These are phyloP conservation scores for Sporophila hypoxantha DNA, from an alignment of 2,113 vertebrate genomes.

Conservation along the genomic window DNA sequence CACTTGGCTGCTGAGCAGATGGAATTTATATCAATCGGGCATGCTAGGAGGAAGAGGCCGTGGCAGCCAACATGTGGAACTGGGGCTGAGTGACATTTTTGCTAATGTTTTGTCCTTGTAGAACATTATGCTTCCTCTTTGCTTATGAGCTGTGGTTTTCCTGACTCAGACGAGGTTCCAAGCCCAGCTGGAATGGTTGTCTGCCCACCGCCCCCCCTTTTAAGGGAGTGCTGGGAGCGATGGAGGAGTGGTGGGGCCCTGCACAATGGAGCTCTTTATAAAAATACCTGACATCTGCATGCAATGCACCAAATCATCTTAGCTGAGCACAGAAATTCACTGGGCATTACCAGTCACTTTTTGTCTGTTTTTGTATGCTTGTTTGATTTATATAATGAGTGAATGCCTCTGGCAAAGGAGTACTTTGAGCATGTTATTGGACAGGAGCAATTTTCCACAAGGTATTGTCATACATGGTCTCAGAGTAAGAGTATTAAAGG, in stretches of 20 bases:
- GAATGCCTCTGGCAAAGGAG: slow-evolving; percentile 71
- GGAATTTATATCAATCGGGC: slow-evolving; percentile 94
- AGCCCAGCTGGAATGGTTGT: slow-evolving; percentile 96
- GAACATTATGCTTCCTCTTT: slow-evolving; percentile 98
- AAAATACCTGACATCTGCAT: slow-evolving; percentile 87
- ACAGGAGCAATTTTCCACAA: slow-evolving; percentile 62
- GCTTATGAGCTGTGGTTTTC: slow-evolving; percentile 98
- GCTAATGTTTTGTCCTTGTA: slow-evolving; percentile 99
- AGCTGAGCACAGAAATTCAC: slow-evolving; percentile 74
- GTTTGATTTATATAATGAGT: slow-evolving; percentile 80
- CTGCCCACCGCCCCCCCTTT: slow-evolving; percentile 61
- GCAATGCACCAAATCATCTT: slow-evolving; percentile 74
- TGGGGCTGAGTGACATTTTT: slow-evolving; percentile 97
- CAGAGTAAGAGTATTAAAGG: slow-evolving; percentile 14
- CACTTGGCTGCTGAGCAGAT: slow-evolving; percentile 94
- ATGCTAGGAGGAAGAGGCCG: slow-evolving; percentile 83
- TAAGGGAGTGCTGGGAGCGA: slow-evolving; percentile 70
- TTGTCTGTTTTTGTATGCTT: slow-evolving; percentile 65
- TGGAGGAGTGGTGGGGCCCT: slow-evolving; percentile 65
- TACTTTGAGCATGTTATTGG: slow-evolving; percentile 63
- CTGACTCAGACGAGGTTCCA: slow-evolving; percentile 95
- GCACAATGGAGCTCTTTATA: slow-evolving; percentile 86
- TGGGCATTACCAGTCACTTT: slow-evolving; percentile 74
- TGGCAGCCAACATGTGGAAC: slow-evolving; percentile 94
- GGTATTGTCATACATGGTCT: slow-evolving; percentile 63